Evolutionary conservation across 1,140 invertebrate species (phyloP).

Genomic region (Eriosoma lanigerum): DNA sequence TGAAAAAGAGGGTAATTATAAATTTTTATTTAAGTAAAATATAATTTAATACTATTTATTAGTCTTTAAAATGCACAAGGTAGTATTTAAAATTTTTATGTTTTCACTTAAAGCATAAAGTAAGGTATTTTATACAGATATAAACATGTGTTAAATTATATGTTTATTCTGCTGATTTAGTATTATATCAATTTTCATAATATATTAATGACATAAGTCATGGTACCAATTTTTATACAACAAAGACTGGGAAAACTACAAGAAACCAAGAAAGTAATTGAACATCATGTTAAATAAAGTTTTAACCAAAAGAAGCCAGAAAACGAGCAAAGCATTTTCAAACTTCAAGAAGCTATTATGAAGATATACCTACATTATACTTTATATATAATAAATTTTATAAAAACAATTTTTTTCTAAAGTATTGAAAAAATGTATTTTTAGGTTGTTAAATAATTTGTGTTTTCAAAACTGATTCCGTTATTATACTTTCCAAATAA

Average conservation of each 20-base stretch:
- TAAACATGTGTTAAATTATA: neutral
- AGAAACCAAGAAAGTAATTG: neutral
- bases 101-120: neutral
- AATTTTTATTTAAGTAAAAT: neutral
- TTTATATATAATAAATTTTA: neutral
- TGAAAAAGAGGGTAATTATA: constrained; percentile 54
- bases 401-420: neutral
- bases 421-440: neutral
- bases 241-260: neutral
- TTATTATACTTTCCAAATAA: neutral
- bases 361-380: neutral
- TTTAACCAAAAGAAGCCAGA: neutral
- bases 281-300: neutral
- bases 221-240: neutral
- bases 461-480: neutral
- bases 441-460: neutral
- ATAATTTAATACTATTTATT: neutral
- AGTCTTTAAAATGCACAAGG: neutral
- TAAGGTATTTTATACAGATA: neutral
- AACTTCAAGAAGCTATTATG: neutral
- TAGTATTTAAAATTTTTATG: neutral
- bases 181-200: neutral
- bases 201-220: neutral
- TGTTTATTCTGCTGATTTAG: neutral
- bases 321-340: neutral